These are phyloP conservation scores for Ptychochromis oligacanthus DNA, from an alignment of 2,113 vertebrate genomes.

Conservation along the genomic window DNA sequence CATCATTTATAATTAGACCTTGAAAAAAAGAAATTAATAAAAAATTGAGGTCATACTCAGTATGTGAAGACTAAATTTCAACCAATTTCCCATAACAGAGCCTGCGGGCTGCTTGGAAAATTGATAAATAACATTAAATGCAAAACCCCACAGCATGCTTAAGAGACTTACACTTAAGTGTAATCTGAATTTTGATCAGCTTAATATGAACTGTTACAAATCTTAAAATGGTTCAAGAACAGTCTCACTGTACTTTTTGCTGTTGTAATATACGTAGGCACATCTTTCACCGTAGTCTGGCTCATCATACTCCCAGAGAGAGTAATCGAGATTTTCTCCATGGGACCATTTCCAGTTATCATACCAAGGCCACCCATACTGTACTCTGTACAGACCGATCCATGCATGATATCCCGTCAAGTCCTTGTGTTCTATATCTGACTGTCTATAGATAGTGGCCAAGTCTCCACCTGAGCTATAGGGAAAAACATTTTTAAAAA, in stretches of 20 bases:
- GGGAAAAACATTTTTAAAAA: not conserved
- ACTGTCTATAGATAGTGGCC: not conserved
- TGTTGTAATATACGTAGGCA: not conserved
- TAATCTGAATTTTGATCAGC: not conserved
- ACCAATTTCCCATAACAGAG: too few relatives aligned
- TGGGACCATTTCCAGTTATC: not conserved
- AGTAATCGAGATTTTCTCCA: not conserved
- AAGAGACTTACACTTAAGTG: not conserved
- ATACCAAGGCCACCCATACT: too few relatives aligned
- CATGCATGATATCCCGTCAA: not conserved
- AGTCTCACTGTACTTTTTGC: not conserved
- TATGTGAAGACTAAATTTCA: too few relatives aligned
- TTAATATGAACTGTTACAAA: not conserved
- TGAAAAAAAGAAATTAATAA: too few relatives aligned
- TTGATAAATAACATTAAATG: too few relatives aligned
- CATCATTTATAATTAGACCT: too few relatives aligned
- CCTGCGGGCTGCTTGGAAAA: too few relatives aligned
- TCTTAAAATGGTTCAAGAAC: not conserved
- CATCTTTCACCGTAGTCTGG: not conserved
- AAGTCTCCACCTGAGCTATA: not conserved
- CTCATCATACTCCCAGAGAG: not conserved
- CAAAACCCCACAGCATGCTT: too few relatives aligned
- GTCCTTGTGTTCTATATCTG: not conserved
- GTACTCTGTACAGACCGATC: not conserved
- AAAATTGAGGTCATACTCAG: too few relatives aligned